Percentiles rank a stretch among this genome's conserved stretches.
phyloP scores from a whole-genome alignment of 2,888 invertebrate species.

The Leistus spinibarbis region DNA sequence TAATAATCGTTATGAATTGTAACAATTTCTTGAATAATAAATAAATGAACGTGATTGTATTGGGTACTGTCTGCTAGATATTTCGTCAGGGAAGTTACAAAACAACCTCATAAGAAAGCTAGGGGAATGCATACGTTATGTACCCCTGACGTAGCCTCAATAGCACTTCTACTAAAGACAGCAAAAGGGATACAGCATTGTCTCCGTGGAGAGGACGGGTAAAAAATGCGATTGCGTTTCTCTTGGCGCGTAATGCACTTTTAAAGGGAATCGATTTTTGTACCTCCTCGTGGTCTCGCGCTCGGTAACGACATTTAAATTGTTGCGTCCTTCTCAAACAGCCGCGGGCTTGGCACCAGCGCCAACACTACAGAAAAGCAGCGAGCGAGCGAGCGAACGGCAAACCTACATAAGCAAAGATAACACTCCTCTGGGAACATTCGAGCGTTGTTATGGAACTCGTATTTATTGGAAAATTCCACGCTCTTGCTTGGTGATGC shows the following conservation, averaged over 20 bases:
- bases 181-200: neutral
- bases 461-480: neutral
- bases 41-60: too few relatives aligned
- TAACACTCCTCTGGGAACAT: neutral
- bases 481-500: neutral
- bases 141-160: neutral
- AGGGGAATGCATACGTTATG: too few relatives aligned
- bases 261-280: slow-evolving; percentile 38
- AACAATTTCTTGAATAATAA: too few relatives aligned
- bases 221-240: slow-evolving; percentile 35
- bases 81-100: too few relatives aligned
- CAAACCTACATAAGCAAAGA: neutral
- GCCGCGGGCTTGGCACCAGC: neutral
- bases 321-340: slow-evolving; percentile 17
- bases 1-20: too few relatives aligned
- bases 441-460: neutral
- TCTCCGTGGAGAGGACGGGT: slow-evolving; percentile 1
- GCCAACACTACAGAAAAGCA: neutral
- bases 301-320: slow-evolving; percentile 38
- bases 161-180: neutral
- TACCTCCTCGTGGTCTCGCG: slow-evolving; percentile 3
- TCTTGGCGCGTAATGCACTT: slow-evolving; percentile 34
- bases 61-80: too few relatives aligned
- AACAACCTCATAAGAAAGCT: too few relatives aligned
- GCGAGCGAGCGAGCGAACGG: neutral